Evolutionary conservation across 2,888 invertebrate genomes (phyloP), one percentile per base, ranked within the genome.

Genomic region (Harpalus rufipes): DNA sequence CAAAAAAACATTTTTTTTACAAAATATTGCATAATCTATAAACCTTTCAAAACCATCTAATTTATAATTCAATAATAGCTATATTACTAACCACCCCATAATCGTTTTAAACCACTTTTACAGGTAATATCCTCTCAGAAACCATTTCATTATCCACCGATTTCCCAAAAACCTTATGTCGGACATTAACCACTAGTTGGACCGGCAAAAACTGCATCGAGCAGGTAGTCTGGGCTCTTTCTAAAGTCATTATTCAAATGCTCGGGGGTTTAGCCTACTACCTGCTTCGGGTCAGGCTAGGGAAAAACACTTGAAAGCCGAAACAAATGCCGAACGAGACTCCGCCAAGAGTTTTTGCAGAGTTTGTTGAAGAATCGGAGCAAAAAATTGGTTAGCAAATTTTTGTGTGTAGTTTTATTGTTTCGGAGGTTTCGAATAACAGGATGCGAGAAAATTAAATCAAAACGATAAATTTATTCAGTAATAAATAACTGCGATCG

Each of bases 301-400:
- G 44, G 44, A 51, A 51, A 51, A 51, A 51, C 44, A 51, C 44
- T 51, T 51, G 44, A 51, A 51, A 51, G 44, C 44, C 44, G 44
- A 51, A 51, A 51, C 44, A 51, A 51, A 51, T 51, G 44, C 44
- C 44, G 44, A 51, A 12, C 44, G 10, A 51, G 44, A 51, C 44
- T 51, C 12, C 44, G 44, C 44, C 44, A 51, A 12, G 44, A 10
- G 44, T 51, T 51, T 51, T 51, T 51, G 44, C 44, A 8, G 44
- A 7, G 32, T 32, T 32, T 32, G 32, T 6, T 5, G 12, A 51
- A 12, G 44, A 51, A 51, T 12, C 10, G 44, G 44, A 51, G 44
- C 44, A 51, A 51, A 51, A 51, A 51, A 51, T 12, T 51, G 8
- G 44, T 51, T 51, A 51, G 44, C 44, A 51, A 51, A 51, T 51